These are phyloP conservation scores for Uria lomvia DNA, from an alignment of 2,113 vertebrate species.

Conservation along the genomic window DNA sequence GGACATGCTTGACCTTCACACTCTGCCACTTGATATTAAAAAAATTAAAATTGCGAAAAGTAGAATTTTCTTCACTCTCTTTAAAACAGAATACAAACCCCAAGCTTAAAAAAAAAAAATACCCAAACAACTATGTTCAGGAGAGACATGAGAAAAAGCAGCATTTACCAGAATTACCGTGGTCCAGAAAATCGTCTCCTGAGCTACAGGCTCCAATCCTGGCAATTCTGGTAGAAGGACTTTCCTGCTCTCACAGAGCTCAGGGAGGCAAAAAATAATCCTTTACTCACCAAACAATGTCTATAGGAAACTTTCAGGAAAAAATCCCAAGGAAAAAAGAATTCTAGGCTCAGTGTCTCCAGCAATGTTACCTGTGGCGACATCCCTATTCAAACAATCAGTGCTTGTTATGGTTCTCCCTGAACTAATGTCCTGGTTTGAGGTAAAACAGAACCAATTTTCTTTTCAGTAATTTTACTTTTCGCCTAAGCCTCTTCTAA, in stretches of 20 bases:
- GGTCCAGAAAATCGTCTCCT: background rate
- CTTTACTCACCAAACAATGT: background rate
- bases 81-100: background rate
- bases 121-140: background rate
- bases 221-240: background rate
- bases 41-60: background rate
- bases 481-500: too few relatives aligned
- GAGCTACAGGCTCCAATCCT: background rate
- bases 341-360: background rate
- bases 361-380: background rate
- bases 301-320: background rate
- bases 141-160: background rate
- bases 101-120: background rate
- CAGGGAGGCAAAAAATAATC: background rate
- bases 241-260: background rate
- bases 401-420: accelerated
- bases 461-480: too few relatives aligned
- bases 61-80: background rate
- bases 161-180: background rate
- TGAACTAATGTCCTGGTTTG: too few relatives aligned
- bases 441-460: background rate
- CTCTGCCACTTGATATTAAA: background rate
- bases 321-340: background rate
- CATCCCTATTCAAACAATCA: accelerated
- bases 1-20: background rate